Percentiles rank a stretch among this genome's conserved stretches.
Conservation (phyloP, 2,113 vertebrate species). For the Larimichthys polyactis region DNA sequence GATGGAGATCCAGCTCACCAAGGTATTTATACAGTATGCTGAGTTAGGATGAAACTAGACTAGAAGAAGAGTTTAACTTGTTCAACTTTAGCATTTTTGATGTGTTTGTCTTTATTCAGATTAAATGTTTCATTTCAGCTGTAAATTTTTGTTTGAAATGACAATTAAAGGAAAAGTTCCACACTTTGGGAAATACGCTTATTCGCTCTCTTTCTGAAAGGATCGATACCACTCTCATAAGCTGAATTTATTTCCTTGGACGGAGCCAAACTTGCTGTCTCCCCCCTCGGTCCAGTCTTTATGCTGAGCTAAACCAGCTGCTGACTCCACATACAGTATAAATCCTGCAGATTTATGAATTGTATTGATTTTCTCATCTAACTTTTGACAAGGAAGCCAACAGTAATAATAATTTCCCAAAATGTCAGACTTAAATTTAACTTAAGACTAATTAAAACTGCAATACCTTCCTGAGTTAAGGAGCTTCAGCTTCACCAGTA, state of each 20-base stretch:
- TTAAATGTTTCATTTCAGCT: background rate
- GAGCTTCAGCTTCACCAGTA: background rate
- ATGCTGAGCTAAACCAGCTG: background rate
- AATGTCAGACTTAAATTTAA: background rate
- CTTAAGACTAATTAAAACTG: background rate
- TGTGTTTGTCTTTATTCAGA: background rate
- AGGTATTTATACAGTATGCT: constrained; percentile 76
- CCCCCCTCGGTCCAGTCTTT: background rate
- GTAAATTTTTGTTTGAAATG: background rate
- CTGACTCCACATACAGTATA: background rate
- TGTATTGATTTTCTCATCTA: background rate
- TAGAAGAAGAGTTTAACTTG: background rate
- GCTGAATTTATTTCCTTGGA: background rate
- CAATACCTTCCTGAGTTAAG: background rate
- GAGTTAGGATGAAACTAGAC: background rate
- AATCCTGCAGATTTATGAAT: background rate
- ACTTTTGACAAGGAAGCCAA: background rate
- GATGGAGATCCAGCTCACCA: constrained; percentile 95
- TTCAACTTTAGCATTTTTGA: background rate
- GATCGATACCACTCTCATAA: background rate
- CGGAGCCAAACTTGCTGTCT: background rate
- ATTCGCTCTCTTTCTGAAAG: background rate
- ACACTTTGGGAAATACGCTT: background rate
- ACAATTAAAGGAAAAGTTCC: background rate
- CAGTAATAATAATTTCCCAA: background rate